Conservation (phyloP, 2,888 invertebrate genomes). For the Conops quadrifasciatus region DNA sequence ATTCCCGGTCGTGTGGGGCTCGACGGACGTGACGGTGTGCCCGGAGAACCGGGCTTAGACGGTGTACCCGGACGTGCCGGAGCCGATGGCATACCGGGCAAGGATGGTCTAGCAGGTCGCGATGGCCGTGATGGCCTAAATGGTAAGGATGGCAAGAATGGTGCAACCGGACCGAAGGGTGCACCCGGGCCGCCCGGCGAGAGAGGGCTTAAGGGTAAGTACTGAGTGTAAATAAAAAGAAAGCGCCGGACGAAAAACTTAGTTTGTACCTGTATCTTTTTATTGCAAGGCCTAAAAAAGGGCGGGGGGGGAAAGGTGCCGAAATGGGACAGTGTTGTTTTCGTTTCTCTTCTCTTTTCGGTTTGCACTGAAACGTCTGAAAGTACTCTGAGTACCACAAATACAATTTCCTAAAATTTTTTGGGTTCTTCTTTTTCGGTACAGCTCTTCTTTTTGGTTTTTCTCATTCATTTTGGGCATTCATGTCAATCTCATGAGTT, state of each 20-base stretch:
- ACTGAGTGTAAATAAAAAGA: neutral
- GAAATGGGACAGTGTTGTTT: no score
- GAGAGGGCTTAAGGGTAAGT: conserved; percentile 73
- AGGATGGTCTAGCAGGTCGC: conserved; percentile 75
- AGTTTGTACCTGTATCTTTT: no score
- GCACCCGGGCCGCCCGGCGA: conserved; percentile 74
- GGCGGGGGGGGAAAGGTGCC: no score
- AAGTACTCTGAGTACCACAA: no score
- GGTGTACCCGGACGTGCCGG: conserved; percentile 88
- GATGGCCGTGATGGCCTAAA: conserved; percentile 67
- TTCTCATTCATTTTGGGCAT: neutral
- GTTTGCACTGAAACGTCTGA: no score
- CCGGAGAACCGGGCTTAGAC: conserved; percentile 85
- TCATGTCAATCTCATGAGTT: neutral
- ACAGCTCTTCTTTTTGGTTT: conserved; percentile 1
- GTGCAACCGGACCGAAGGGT: conserved; percentile 73
- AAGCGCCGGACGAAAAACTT: neutral
- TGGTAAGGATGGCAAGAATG: conserved; percentile 76
- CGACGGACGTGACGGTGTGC: conserved; percentile 88
- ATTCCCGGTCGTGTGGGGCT: conserved; percentile 77
- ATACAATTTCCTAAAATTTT: no score
- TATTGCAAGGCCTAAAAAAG: no score
- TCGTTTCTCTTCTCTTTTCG: no score
- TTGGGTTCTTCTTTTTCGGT: neutral
- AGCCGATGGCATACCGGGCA: conserved; percentile 80